Evolutionary conservation across 2,888 invertebrate species (phyloP).

Genomic region (Teleiodes luculella): DNA sequence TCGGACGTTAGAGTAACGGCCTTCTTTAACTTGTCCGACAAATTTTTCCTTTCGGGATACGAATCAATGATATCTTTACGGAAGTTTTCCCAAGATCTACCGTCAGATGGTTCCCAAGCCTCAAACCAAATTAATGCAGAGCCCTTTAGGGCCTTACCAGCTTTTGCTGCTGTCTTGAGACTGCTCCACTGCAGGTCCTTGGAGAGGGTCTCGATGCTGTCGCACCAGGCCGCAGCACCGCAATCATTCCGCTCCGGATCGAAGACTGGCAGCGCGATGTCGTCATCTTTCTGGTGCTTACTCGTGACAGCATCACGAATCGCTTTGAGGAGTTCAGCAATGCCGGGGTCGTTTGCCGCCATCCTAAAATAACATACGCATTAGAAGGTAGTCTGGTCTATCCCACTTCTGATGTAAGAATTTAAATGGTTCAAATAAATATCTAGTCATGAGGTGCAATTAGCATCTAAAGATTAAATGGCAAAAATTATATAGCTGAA

Average conservation of each 20-base stretch:
- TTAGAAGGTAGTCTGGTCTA: neutral
- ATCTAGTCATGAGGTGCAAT: too few species aligned
- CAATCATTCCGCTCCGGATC: constrained; percentile 12
- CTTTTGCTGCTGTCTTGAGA: constrained; percentile 11
- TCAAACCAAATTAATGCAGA: constrained; percentile 23
- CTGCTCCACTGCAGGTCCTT: constrained; percentile 25
- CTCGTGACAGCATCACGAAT: constrained; percentile 6
- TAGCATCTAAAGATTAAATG: too few species aligned
- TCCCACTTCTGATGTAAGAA: constrained; percentile 11
- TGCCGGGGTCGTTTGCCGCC: neutral
- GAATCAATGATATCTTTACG: neutral
- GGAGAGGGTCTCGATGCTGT: constrained; percentile 17
- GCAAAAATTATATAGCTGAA: too few species aligned
- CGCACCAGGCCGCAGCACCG: constrained; percentile 27
- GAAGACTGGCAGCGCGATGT: constrained; percentile 1
- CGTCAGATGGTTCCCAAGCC: constrained; percentile 21
- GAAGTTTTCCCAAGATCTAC: constrained; percentile 24
- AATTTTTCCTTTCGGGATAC: constrained; percentile 19
- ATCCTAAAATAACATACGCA: neutral
- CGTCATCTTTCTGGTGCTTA: neutral
- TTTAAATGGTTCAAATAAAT: too few species aligned
- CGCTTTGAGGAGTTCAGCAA: neutral
- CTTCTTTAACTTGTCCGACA: constrained; percentile 19
- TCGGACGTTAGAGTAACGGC: constrained; percentile 21
- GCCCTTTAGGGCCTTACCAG: constrained; percentile 22